phyloP scores from a whole-genome alignment of 1,140 invertebrate species.

The Rhopalosiphum maidis region DNA sequence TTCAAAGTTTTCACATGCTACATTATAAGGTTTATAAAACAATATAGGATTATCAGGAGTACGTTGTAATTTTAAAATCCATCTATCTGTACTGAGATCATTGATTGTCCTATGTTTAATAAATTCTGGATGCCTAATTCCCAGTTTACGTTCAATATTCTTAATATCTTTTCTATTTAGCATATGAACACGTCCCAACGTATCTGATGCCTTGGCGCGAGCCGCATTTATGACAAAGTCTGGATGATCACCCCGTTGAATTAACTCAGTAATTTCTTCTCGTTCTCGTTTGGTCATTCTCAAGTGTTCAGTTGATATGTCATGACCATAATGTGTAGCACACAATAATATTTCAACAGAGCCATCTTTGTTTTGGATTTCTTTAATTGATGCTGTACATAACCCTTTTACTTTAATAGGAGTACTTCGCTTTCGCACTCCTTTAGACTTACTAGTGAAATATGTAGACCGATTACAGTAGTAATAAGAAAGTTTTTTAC shows the following conservation, averaged over 20 bases:
- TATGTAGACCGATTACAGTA: conserved; percentile 52
- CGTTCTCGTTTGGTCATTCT: conserved; percentile 53
- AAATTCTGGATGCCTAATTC: conserved; percentile 40
- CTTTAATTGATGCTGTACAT: conserved; percentile 49
- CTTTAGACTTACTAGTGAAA: conserved; percentile 51
- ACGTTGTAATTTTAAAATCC: conserved; percentile 35
- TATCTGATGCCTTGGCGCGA: conserved; percentile 43
- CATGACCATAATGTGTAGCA: conserved; percentile 55
- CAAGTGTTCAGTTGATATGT: conserved; percentile 47
- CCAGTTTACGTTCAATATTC: conserved; percentile 49
- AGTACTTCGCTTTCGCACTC: conserved; percentile 35
- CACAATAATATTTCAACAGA: conserved; percentile 35
- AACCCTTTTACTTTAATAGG: conserved; percentile 47
- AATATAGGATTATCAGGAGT: conserved; percentile 46
- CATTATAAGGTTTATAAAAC: conserved; percentile 50
- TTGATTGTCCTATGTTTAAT: conserved; percentile 54
- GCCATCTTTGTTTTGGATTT: conserved; percentile 24
- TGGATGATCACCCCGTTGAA: conserved; percentile 48
- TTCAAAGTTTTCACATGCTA: conserved; percentile 35
- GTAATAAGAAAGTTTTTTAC: conserved; percentile 48
- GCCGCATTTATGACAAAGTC: conserved; percentile 51
- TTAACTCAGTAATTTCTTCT: conserved; percentile 51
- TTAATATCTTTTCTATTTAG: conserved; percentile 55
- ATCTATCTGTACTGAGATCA: conserved; percentile 53
- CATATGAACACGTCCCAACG: conserved; percentile 33